Conservation (phyloP, 2,113 vertebrate species). For the Gymnogyps californianus region DNA sequence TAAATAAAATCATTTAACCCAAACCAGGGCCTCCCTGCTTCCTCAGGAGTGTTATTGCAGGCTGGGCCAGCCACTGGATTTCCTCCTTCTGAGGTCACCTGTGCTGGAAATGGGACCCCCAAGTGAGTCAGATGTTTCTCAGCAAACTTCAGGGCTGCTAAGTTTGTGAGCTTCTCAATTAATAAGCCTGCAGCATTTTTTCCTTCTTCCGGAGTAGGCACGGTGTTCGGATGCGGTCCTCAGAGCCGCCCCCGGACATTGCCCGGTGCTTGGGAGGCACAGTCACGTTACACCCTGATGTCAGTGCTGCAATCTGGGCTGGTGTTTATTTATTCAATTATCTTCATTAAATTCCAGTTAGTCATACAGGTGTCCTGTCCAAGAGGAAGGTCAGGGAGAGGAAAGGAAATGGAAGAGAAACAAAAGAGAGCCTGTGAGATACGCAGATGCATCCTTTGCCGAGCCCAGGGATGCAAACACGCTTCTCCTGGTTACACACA, state of each 20-base stretch:
- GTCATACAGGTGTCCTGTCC: slow-evolving; percentile 5
- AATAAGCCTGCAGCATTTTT: not conserved
- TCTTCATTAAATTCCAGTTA: not conserved
- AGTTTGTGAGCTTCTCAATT: not conserved
- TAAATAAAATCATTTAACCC: not conserved
- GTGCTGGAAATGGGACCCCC: not conserved
- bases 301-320: not conserved
- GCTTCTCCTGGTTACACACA: not conserved
- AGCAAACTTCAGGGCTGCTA: not conserved
- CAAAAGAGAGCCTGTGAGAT: not conserved
- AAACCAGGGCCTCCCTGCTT: not conserved
- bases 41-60: not conserved
- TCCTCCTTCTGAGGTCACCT: not conserved
- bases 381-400: slow-evolving; percentile 27
- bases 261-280: fast-evolving
- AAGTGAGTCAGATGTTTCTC: not conserved
- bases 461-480: not conserved
- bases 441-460: not conserved
- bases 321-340: not conserved
- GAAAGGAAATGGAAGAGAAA: not conserved
- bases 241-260: not conserved
- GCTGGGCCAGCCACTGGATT: not conserved
- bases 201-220: not conserved
- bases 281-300: not conserved
- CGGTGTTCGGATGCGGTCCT: fast-evolving